Base-by-base conservation (phyloP, 2,113 vertebrate species). In the Pterophyllum scalare region DNA sequence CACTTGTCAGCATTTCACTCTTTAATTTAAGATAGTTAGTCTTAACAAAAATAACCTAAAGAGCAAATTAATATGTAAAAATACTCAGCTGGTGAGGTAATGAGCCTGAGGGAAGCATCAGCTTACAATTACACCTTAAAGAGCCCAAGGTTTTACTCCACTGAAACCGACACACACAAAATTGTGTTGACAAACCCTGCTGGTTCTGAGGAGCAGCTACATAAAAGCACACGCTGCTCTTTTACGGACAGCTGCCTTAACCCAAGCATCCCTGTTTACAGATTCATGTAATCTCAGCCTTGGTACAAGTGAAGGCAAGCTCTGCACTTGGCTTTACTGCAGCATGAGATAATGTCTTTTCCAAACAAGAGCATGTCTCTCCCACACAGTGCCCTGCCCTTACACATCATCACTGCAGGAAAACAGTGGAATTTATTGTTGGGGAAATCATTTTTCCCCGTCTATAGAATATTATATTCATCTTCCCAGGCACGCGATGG, bases 291-390 rank as follows among this genome's bases (percentile, higher is more conserved):
- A 86, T 85, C 64, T 67, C 58, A 46, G 70, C 22, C 6, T 58
- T 9, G 2, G 56, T 28, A 22, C 77, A 84, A 81, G 75, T 75
- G 15, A 86, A 79, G 80, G 43, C 46, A 80, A 80, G 40, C 26
- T 38, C 24, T 22, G 20, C 65, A 52, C 56, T 56, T 24, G 26
- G 6, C 72, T 74, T 76, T 31, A 65, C 10, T 80, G 62, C 70
- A 62, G 75, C 4, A 2, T 87, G 81, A 85, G 57, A 83, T 84
- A 80, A 92, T 93, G 86, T 87, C 11, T 91, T 94, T 93, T 92
- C 90, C 90, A 84, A 60, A 67, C 83, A 59, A 33, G 1, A 58
- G 20, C 26, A 81, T 59, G 58, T 64, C 26, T 82, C 79, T 90
- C 85, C 86, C 89, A 84, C 87, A 76, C 81, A 77, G 35, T 19